These are phyloP conservation scores for Eospalax fontanierii DNA, from an alignment of 2,797 vertebrate genomes.

Conservation along the genomic window DNA sequence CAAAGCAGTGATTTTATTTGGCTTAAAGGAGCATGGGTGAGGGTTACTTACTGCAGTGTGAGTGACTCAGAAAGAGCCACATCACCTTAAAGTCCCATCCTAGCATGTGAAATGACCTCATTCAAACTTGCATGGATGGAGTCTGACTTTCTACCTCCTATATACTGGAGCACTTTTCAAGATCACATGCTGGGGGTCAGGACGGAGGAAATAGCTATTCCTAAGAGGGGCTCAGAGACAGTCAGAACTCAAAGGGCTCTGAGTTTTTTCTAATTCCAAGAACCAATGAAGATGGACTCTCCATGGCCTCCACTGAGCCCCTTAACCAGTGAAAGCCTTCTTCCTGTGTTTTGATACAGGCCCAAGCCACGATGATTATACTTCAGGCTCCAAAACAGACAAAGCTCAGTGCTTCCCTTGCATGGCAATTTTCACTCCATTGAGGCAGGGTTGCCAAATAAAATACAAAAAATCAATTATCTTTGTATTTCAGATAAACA, in stretches of 20 bases:
- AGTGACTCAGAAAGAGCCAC: not conserved
- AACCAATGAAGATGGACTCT: not conserved
- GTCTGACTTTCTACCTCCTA: not conserved
- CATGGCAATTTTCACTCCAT: slow-evolving; percentile 12
- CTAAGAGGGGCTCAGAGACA: not conserved
- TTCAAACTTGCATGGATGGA: not conserved
- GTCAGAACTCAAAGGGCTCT: not conserved
- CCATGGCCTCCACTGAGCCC: not conserved
- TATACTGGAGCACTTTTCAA: not conserved
- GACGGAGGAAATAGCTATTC: not conserved
- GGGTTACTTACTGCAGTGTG: not conserved
- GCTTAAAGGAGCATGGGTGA: not conserved
- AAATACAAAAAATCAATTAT: slow-evolving; percentile 40
- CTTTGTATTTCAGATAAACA: slow-evolving; percentile 45
- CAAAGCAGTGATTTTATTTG: not conserved
- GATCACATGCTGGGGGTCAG: not conserved
- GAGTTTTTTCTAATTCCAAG: slow-evolving; percentile 16
- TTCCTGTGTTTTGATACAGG: slow-evolving; percentile 16
- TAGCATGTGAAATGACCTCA: not conserved
- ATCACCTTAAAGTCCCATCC: not conserved
- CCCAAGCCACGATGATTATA: not conserved
- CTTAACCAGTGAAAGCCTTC: not conserved
- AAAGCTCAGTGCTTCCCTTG: slow-evolving; percentile 19
- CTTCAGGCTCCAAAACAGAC: not conserved
- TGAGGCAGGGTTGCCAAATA: not conserved